Evolutionary conservation across 2,888 invertebrate species (phyloP), one percentile per base, ranked within the genome.

Genomic region (Yponomeuta evonymella): DNA sequence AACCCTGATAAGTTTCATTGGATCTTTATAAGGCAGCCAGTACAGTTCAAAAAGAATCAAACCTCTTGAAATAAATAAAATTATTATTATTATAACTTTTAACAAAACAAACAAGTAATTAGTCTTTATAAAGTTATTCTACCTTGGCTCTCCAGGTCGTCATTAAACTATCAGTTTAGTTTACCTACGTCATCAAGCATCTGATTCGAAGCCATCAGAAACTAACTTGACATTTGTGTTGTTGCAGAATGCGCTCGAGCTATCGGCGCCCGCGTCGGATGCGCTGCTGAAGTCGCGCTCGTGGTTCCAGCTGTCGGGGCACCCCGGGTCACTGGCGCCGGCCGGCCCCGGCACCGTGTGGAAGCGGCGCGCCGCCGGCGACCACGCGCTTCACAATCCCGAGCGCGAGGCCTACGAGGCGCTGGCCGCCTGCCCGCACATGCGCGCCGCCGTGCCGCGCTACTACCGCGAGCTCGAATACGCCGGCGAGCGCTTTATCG

Each of bases 221-320:
- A 33, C 36, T 66, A 30, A 33, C 66, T 2, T 30, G 4, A 15
- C 8, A 74, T 79, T 83, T 76, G 74, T 78, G 76, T 88, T 85
- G 83, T 94, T 94, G 70, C 93, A 98, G 98, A 98, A 98, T 89
- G 97, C 98, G 63, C 92, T 98, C 81, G 98, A 98, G 84, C 90
- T 98, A 79, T 96, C 97, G 74, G 97, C 97, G 30, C 98, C 98
- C 68, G 98, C 98, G 73, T 97, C 97, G 78, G 97, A 97, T 81
- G 94, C 97, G 70, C 90, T 98, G 68, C 88, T 98, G 76, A 96
- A 96, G 82, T 95, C 95, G 74, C 93, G 94, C 75, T 93, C 92
- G 66, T 98, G 98, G 98, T 96, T 98, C 87, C 98, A 98, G 88
- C 90, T 98, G 74, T 96, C 98, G 15, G 98, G 98, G 0, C 98